Evolutionary conservation across 2,113 vertebrate genomes (phyloP).

Genomic region (Emydura subglobosa): DNA sequence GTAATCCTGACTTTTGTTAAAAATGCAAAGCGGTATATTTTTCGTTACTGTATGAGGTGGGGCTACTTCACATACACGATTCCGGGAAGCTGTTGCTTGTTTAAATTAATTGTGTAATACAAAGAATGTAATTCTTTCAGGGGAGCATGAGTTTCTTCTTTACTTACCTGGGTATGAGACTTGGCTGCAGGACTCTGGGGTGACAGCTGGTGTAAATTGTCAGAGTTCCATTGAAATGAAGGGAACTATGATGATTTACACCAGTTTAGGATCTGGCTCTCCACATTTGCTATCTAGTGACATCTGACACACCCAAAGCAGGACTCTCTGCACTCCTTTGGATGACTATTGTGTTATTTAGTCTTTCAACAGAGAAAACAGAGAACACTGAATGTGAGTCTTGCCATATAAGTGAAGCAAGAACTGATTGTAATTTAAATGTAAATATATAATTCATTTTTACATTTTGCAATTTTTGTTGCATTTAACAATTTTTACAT

Average conservation of each 20-base stretch:
- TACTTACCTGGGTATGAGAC: neutral
- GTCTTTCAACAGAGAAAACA: neutral
- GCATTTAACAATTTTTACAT: neutral
- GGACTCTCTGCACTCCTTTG: neutral
- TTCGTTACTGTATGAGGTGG: neutral
- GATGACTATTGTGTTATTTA: neutral
- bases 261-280: fast-evolving
- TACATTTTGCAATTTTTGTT: neutral
- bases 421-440: neutral
- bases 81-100: neutral
- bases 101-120: neutral
- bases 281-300: fast-evolving
- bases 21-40: neutral
- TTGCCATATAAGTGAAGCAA: neutral
- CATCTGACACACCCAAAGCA: neutral
- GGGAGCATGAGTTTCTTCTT: neutral
- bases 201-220: neutral
- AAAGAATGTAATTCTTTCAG: neutral
- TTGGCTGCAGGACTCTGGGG: neutral
- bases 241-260: neutral
- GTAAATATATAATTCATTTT: neutral
- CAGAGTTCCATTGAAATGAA: neutral
- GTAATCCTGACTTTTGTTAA: neutral
- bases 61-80: neutral
- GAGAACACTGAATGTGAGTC: neutral